Conservation (phyloP, 2,113 vertebrate species). For the Platichthys stellatus region DNA sequence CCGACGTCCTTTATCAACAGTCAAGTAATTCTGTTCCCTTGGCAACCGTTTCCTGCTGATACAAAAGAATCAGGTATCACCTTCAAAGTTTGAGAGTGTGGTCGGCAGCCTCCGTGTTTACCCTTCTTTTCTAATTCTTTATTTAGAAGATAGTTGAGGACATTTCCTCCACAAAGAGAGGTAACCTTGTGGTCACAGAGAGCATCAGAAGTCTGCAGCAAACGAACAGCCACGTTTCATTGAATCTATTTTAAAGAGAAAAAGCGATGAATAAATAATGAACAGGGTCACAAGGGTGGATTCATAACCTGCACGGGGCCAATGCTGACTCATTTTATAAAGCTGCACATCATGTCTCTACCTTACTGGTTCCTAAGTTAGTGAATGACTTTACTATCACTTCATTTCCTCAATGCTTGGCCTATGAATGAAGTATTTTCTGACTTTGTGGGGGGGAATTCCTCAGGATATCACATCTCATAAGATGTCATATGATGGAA, state of each 20-base stretch:
- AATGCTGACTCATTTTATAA: too few species aligned
- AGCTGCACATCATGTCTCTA: too few species aligned
- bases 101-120: conserved; percentile 61
- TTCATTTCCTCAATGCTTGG: too few species aligned
- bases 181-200: not conserved
- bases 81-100: conserved; percentile 73
- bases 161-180: not conserved
- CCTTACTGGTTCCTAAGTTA: too few species aligned
- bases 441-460: too few species aligned
- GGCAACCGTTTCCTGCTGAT: conserved; percentile 79
- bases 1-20: conserved; percentile 81
- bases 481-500: too few species aligned
- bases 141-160: conserved; percentile 2
- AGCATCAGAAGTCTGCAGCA: not conserved
- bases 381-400: too few species aligned
- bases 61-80: conserved; percentile 77
- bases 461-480: too few species aligned
- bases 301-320: too few species aligned
- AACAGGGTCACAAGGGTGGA: too few species aligned
- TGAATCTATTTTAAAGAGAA: not conserved
- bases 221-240: not conserved
- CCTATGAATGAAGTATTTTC: too few species aligned
- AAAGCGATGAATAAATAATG: not conserved
- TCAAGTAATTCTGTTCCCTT: conserved; percentile 79
- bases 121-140: conserved; percentile 25